Evolutionary conservation across 2,113 vertebrate species (phyloP).

Genomic region (Gasterosteus aculeatus): DNA sequence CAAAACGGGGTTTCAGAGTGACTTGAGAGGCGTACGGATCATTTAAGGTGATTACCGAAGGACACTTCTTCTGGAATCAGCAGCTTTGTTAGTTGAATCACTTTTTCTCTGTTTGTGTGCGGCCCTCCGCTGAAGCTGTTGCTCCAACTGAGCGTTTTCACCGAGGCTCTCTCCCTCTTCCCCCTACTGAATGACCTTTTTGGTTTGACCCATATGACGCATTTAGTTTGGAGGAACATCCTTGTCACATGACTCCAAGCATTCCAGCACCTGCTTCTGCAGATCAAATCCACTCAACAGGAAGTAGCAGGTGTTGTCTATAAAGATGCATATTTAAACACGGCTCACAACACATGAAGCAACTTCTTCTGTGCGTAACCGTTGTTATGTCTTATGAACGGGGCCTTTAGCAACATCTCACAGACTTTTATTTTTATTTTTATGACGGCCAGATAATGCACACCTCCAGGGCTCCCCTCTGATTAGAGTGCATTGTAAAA

Average conservation of each 20-base stretch:
- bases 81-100: slow-evolving; percentile 56
- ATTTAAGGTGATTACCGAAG: slow-evolving; percentile 68
- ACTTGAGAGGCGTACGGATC: slow-evolving; percentile 50
- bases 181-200: slow-evolving; percentile 76
- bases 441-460: slow-evolving; percentile 47
- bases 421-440: slow-evolving; percentile 39
- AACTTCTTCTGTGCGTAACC: slow-evolving; percentile 50
- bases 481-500: slow-evolving; percentile 74
- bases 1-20: slow-evolving; percentile 38
- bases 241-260: slow-evolving; percentile 75
- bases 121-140: slow-evolving; percentile 62
- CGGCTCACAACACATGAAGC: slow-evolving; percentile 57
- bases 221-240: slow-evolving; percentile 81
- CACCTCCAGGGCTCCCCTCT: slow-evolving; percentile 53
- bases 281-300: slow-evolving; percentile 81
- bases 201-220: slow-evolving; percentile 79
- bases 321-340: slow-evolving; percentile 78
- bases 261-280: slow-evolving; percentile 80
- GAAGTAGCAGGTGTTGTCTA: slow-evolving; percentile 80
- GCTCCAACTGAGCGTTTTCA: slow-evolving; percentile 62
- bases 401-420: slow-evolving; percentile 49
- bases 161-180: slow-evolving; percentile 45
- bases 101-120: slow-evolving; percentile 29
- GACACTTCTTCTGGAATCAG: slow-evolving; percentile 67
- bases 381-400: slow-evolving; percentile 36